Percentiles rank a stretch among this genome's conserved stretches.
phyloP scores from a whole-genome alignment of 2,888 invertebrate species.

The Xestia c-nigrum region DNA sequence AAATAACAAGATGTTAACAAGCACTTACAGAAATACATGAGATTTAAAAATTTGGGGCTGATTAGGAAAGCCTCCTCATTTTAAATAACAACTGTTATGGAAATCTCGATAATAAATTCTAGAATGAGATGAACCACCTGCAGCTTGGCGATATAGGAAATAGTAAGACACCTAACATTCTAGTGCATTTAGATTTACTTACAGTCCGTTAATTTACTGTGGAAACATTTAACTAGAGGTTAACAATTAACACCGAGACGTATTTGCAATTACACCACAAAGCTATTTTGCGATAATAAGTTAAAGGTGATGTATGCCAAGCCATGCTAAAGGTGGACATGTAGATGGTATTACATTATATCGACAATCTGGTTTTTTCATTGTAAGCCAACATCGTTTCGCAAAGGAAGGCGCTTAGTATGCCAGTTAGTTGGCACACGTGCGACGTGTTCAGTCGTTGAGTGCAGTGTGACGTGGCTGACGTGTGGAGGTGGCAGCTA shows the following conservation, averaged over 20 bases:
- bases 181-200: slow-evolving; percentile 62
- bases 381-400: slow-evolving; percentile 24
- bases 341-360: slow-evolving; percentile 44
- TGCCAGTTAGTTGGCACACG: neutral
- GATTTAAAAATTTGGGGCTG: slow-evolving; percentile 61
- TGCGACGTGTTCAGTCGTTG: slow-evolving; percentile 4
- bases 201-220: slow-evolving; percentile 58
- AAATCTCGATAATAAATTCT: slow-evolving; percentile 63
- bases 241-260: slow-evolving; percentile 58
- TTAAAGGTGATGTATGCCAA: slow-evolving; percentile 57
- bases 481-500: neutral
- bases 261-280: slow-evolving; percentile 57
- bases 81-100: slow-evolving; percentile 52
- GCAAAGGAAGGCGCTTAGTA: slow-evolving; percentile 25
- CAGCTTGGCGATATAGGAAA: slow-evolving; percentile 61
- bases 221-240: slow-evolving; percentile 58
- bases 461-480: neutral
- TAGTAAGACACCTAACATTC: slow-evolving; percentile 61
- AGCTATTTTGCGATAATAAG: slow-evolving; percentile 59
- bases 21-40: slow-evolving; percentile 69
- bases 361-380: slow-evolving; percentile 34
- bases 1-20: slow-evolving; percentile 76
- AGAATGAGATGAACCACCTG: slow-evolving; percentile 61
- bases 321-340: slow-evolving; percentile 61
- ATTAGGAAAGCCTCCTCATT: slow-evolving; percentile 59